Percentiles rank a stretch among this genome's conserved stretches.
These are phyloP conservation scores for Elmis aenea DNA, from an alignment of 2,888 invertebrate genomes.

Conservation along the genomic window DNA sequence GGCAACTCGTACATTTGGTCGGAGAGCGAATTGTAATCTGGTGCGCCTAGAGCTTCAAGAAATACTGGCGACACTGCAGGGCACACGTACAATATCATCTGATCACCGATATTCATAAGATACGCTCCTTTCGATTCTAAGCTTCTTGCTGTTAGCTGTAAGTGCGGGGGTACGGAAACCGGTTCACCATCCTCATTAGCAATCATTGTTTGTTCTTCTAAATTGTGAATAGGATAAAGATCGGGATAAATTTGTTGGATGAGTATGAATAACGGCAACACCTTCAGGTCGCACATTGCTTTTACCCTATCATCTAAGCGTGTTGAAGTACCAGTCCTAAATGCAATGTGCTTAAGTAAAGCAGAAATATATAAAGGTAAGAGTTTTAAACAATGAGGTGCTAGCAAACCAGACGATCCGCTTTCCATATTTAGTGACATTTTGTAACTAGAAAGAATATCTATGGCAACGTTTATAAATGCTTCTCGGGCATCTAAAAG, in stretches of 20 bases:
- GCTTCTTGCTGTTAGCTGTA: slow-evolving; percentile 81
- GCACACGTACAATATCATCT: slow-evolving; percentile 79
- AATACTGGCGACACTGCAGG: slow-evolving; percentile 70
- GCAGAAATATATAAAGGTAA: slow-evolving; percentile 87
- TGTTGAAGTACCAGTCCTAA: slow-evolving; percentile 82
- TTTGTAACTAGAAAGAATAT: slow-evolving; percentile 75
- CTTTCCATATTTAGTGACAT: slow-evolving; percentile 60
- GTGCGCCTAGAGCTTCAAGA: slow-evolving; percentile 74
- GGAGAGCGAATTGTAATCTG: slow-evolving; percentile 65
- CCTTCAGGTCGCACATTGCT: slow-evolving; percentile 92
- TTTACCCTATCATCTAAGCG: slow-evolving; percentile 89
- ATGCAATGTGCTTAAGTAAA: slow-evolving; percentile 84
- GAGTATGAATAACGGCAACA: slow-evolving; percentile 72
- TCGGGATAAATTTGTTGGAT: slow-evolving; percentile 87
- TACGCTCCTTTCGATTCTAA: slow-evolving; percentile 86
- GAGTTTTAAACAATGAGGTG: slow-evolving; percentile 72
- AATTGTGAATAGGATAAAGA: slow-evolving; percentile 79
- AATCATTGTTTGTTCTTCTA: slow-evolving; percentile 47
- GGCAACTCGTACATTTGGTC: slow-evolving; percentile 78
- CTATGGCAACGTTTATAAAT: slow-evolving; percentile 90
- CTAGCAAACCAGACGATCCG: slow-evolving; percentile 59
- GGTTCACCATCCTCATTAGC: slow-evolving; percentile 39
- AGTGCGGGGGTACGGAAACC: slow-evolving; percentile 64
- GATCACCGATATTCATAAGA: slow-evolving; percentile 81
- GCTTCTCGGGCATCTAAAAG: slow-evolving; percentile 94